A percentile compares a stretch with the other conserved stretches of the same genome.
phyloP scores from a whole-genome alignment of 2,113 vertebrate genomes.

The Fregata magnificens region DNA sequence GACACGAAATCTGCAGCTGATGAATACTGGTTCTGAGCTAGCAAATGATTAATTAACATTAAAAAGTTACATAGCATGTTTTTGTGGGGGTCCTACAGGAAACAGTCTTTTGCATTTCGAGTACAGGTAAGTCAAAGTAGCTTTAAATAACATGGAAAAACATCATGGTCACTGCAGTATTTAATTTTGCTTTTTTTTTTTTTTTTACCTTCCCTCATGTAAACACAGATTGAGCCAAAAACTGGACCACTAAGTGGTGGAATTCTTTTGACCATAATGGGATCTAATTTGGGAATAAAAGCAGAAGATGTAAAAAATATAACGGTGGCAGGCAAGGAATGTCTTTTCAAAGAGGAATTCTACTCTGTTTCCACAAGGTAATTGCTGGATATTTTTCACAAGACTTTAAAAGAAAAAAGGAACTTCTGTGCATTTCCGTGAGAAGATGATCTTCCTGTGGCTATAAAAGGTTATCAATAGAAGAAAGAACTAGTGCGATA shows the following conservation, averaged over 20 bases:
- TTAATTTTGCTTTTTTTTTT: not conserved
- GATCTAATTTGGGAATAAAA: conserved; percentile 91
- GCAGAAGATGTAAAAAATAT: conserved; percentile 83
- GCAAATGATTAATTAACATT: not conserved
- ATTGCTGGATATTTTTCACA: conserved; percentile 15
- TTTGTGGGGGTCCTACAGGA: not conserved
- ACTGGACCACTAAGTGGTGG: conserved; percentile 86
- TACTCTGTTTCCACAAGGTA: conserved; percentile 95
- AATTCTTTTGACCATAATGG: conserved; percentile 88
- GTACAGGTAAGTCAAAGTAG: not conserved
- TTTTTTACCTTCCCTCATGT: not conserved
- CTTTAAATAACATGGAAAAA: not conserved
- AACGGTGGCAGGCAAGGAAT: conserved; percentile 81
- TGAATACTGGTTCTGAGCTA: not conserved
- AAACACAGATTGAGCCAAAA: conserved; percentile 85
- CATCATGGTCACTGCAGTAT: not conserved
- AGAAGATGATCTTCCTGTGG: not conserved
- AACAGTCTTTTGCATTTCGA: not conserved
- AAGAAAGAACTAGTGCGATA: not conserved
- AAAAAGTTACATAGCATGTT: not conserved
- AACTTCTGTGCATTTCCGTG: not conserved
- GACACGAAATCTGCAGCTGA: not conserved
- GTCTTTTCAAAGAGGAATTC: conserved; percentile 78
- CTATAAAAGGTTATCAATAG: not conserved
- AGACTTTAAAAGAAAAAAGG: not conserved